A percentile compares a stretch with the other conserved stretches of the same genome.
These are phyloP conservation scores for Phoenicopterus ruber DNA, from an alignment of 2,113 vertebrate species.

Conservation along the genomic window DNA sequence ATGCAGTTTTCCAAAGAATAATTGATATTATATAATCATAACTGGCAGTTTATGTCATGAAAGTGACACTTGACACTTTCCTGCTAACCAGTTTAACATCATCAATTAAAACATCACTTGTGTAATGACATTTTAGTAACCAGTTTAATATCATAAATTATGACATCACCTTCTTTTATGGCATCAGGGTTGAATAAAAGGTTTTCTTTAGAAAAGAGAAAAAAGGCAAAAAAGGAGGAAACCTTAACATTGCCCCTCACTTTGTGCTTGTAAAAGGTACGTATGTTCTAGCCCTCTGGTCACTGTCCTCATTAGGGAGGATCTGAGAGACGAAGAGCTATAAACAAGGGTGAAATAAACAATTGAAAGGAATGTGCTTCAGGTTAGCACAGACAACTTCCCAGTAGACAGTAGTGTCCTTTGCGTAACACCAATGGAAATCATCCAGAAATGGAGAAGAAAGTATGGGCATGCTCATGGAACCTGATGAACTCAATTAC, in stretches of 20 bases:
- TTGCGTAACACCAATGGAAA: conserved; percentile 27
- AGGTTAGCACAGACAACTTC: not conserved
- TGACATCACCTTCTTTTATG: conserved; percentile 70
- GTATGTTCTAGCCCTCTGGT: not conserved
- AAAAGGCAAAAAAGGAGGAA: not conserved
- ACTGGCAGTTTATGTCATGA: conserved; percentile 75
- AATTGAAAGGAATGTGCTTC: not conserved
- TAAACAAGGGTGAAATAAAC: not conserved
- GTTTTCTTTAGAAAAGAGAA: not conserved
- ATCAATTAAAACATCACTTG: conserved; percentile 75
- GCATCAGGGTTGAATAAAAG: conserved; percentile 33
- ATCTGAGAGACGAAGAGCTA: not conserved
- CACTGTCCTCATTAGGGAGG: not conserved
- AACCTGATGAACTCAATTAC: conserved; percentile 35
- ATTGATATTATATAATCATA: conserved; percentile 79
- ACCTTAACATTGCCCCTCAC: not conserved
- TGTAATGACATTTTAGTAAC: conserved; percentile 69
- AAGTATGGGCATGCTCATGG: not conserved
- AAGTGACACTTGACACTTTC: conserved; percentile 74
- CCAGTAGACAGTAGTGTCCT: not conserved
- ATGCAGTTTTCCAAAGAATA: conserved; percentile 72
- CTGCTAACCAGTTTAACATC: conserved; percentile 64
- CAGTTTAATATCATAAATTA: conserved; percentile 65
- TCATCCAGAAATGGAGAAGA: conserved; percentile 31
- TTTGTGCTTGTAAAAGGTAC: not conserved